phyloP scores from a whole-genome alignment of 2,113 vertebrate genomes.

The Mellivora capensis region DNA sequence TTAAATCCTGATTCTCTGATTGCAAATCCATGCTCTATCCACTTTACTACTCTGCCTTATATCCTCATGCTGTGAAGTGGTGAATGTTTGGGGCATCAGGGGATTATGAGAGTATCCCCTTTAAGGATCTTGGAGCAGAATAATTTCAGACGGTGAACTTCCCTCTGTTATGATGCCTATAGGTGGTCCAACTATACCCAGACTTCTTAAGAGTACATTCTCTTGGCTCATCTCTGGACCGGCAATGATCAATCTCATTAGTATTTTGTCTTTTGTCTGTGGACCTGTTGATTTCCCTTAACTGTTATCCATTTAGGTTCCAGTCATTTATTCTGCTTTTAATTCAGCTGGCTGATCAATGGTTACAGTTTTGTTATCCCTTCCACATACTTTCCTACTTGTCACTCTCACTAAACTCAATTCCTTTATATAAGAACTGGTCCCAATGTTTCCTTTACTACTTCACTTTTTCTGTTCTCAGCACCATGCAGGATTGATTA shows the following conservation, averaged over 20 bases:
- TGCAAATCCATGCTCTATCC: background rate
- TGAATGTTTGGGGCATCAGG: no score
- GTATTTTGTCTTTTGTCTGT: background rate
- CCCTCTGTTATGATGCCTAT: background rate
- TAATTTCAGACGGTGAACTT: background rate
- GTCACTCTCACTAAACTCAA: background rate
- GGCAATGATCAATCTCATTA: background rate
- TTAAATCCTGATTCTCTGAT: background rate
- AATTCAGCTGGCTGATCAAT: background rate
- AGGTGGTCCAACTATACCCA: background rate
- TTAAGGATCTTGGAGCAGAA: background rate
- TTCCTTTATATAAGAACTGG: background rate
- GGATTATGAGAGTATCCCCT: background rate
- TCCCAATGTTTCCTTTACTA: background rate
- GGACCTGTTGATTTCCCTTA: background rate
- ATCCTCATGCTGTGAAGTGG: background rate
- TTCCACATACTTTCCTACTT: background rate
- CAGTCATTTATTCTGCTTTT: background rate
- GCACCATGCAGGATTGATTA: slow-evolving; percentile 12
- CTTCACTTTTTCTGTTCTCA: background rate
- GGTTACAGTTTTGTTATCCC: background rate
- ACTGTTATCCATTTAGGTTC: background rate
- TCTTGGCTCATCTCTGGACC: background rate
- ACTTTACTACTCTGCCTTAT: background rate
- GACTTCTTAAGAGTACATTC: background rate